phyloP scores from a whole-genome alignment of 2,797 vertebrate species.

The Acridotheres tristis region DNA sequence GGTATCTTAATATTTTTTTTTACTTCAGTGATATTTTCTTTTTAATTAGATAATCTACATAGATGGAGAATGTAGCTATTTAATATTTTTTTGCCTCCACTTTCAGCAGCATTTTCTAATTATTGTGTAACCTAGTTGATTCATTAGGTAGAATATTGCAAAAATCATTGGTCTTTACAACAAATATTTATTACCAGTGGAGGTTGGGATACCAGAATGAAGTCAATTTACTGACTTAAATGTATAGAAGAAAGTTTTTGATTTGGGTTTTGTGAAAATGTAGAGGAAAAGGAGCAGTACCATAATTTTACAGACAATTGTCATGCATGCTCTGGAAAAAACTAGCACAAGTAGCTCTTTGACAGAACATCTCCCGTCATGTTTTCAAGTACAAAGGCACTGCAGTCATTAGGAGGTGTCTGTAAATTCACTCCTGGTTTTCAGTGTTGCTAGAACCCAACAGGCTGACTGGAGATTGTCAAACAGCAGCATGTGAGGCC shows the following conservation, averaged over 20 bases:
- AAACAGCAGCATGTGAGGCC: background rate
- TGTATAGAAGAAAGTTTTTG: background rate
- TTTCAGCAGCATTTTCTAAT: background rate
- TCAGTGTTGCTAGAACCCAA: background rate
- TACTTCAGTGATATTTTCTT: conserved; percentile 16
- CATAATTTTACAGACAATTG: background rate
- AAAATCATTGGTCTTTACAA: background rate
- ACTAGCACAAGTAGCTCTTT: background rate
- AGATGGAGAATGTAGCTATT: background rate
- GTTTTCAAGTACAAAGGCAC: background rate
- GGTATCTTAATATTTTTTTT: background rate
- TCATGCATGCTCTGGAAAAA: background rate
- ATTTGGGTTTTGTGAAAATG: background rate
- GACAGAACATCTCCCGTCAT: background rate
- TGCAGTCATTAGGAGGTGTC: background rate
- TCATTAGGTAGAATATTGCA: background rate
- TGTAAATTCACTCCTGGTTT: background rate
- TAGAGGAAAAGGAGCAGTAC: background rate
- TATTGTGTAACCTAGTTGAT: background rate
- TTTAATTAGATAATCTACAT: conserved; percentile 19
- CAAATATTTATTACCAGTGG: background rate
- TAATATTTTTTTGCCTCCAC: background rate
- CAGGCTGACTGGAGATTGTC: background rate
- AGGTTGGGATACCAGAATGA: background rate
- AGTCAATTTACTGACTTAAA: background rate